phyloP scores from a whole-genome alignment of 1,140 invertebrate species.

The Drosophila malerkotliana region DNA sequence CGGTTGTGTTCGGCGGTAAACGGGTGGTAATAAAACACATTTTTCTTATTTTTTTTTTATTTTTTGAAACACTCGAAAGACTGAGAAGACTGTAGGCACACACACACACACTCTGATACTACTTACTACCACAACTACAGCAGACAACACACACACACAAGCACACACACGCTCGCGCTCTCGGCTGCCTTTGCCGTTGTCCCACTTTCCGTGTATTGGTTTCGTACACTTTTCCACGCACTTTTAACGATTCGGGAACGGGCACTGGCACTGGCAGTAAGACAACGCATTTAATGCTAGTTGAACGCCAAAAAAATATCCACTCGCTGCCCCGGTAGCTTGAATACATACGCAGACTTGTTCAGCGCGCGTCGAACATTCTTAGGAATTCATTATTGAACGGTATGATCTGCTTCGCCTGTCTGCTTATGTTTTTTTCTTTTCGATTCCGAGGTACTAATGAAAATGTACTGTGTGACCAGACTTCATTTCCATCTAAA shows the following conservation, averaged over 20 bases:
- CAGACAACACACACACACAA: constrained; percentile 29
- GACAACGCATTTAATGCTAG: constrained; percentile 59
- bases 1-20: constrained; percentile 1
- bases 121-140: background rate
- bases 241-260: constrained; percentile 72
- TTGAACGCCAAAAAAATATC: constrained; percentile 53
- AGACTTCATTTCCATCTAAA: background rate
- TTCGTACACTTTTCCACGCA: constrained; percentile 81
- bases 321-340: constrained; percentile 42
- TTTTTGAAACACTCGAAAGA: constrained; percentile 12
- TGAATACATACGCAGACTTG: constrained; percentile 51
- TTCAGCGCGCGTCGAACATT: constrained; percentile 71
- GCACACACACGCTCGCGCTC: constrained; percentile 49
- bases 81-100: constrained; percentile 40
- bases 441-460: constrained; percentile 17
- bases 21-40: constrained; percentile 50
- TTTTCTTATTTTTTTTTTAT: constrained; percentile 19
- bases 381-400: constrained; percentile 78
- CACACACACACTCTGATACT: constrained; percentile 10
- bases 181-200: constrained; percentile 75
- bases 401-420: constrained; percentile 66
- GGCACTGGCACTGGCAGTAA: constrained; percentile 24
- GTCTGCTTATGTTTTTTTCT: constrained; percentile 72
- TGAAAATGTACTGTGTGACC: background rate
- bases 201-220: constrained; percentile 81